A percentile compares a stretch with the other conserved stretches of the same genome.
Evolutionary conservation across 2,113 vertebrate genomes (phyloP).

Genomic region (Galeopterus variegatus): DNA sequence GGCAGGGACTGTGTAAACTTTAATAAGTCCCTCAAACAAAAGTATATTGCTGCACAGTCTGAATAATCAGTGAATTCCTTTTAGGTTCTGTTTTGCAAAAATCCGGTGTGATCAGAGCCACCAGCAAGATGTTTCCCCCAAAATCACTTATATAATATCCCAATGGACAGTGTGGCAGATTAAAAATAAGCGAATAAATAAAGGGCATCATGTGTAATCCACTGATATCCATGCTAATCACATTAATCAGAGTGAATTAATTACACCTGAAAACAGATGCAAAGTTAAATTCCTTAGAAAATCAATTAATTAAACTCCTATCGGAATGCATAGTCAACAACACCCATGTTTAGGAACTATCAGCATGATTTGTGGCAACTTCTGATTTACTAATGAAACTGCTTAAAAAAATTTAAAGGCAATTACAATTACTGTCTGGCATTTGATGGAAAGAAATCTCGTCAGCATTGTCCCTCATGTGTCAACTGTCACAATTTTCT

Average conservation of each 20-base stretch:
- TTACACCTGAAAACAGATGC: constrained; percentile 85
- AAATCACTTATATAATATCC: constrained; percentile 74
- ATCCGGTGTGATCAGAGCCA: constrained; percentile 67
- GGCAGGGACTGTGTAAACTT: constrained; percentile 68
- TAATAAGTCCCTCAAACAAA: constrained; percentile 69
- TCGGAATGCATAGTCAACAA: constrained; percentile 84
- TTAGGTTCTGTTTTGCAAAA: constrained; percentile 66
- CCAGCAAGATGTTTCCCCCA: constrained; percentile 54
- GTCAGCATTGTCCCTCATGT: constrained; percentile 84
- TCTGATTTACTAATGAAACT: constrained; percentile 83
- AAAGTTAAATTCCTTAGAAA: constrained; percentile 83
- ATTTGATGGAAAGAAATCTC: constrained; percentile 84
- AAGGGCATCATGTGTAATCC: constrained; percentile 79
- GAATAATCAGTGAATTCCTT: constrained; percentile 79
- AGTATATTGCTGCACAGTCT: constrained; percentile 34
- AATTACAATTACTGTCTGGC: constrained; percentile 86
- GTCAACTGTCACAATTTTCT: constrained; percentile 87
- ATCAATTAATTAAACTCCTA: constrained; percentile 84
- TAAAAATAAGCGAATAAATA: constrained; percentile 84
- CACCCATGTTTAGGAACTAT: constrained; percentile 83
- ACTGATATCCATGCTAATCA: constrained; percentile 85
- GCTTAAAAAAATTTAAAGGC: constrained; percentile 85
- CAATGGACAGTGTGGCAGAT: constrained; percentile 73
- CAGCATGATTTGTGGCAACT: constrained; percentile 83
- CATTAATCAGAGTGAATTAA: constrained; percentile 85